Percentiles rank a stretch among this genome's conserved stretches.
Conservation (phyloP, 2,888 invertebrate species). For the Trissonchulus latispiculum region DNA sequence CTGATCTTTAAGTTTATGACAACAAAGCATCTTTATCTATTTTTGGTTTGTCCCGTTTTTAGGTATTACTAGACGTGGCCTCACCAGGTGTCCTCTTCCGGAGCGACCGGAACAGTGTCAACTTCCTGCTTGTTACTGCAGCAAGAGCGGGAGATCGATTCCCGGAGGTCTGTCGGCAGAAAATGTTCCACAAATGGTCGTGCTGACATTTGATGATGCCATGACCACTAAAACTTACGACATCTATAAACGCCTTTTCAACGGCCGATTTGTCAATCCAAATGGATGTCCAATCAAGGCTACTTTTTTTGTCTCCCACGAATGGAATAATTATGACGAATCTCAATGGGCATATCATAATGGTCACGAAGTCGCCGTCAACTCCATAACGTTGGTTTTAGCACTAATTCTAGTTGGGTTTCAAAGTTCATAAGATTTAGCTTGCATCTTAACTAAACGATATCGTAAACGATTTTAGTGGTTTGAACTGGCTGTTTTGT, state of each 20-base stretch:
- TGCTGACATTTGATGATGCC: slow-evolving; percentile 41
- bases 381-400: slow-evolving; percentile 67
- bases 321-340: slow-evolving; percentile 97
- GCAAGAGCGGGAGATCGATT: slow-evolving; percentile 30
- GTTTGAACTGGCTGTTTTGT: too few species aligned
- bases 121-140: slow-evolving; percentile 38
- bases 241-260: slow-evolving; percentile 33
- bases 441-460: too few species aligned
- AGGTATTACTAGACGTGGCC: too few species aligned
- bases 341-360: slow-evolving; percentile 86
- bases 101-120: slow-evolving; percentile 31
- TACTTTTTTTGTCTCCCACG: slow-evolving; percentile 95
- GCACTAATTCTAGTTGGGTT: too few species aligned
- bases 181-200: slow-evolving; percentile 31
- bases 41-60: too few species aligned
- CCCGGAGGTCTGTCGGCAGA: slow-evolving; percentile 24
- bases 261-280: slow-evolving; percentile 31
- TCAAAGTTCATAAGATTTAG: too few species aligned
- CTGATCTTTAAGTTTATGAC: too few species aligned
- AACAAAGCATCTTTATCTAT: too few species aligned
- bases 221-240: slow-evolving; percentile 38
- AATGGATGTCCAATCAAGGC: slow-evolving; percentile 73
- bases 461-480: too few species aligned
- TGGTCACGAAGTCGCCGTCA: slow-evolving; percentile 95
- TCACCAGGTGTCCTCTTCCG: slow-evolving; percentile 27